phyloP scores from a whole-genome alignment of 1,140 invertebrate species.

The Drosophila prosaltans region DNA sequence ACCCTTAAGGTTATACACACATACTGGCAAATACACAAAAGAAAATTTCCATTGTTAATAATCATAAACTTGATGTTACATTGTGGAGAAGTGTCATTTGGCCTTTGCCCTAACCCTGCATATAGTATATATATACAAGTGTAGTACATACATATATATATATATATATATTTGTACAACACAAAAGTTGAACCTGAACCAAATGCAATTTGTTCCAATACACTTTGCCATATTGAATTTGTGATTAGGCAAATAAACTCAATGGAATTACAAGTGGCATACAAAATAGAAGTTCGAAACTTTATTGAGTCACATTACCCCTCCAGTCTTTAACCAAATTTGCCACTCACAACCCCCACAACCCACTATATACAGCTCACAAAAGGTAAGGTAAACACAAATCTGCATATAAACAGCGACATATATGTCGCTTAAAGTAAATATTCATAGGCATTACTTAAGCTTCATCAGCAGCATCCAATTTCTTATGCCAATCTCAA shows the following conservation, averaged over 20 bases:
- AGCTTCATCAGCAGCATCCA: constrained; percentile 49
- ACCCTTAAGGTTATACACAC: constrained; percentile 25
- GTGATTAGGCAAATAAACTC: constrained; percentile 78
- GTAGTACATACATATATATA: too few species aligned
- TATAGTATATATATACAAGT: too few species aligned
- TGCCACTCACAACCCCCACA: neutral
- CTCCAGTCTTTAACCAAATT: neutral
- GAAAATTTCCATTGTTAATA: constrained; percentile 38
- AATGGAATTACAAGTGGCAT: constrained; percentile 64
- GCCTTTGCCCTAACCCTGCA: neutral
- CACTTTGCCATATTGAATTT: constrained; percentile 79
- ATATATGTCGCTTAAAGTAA: constrained; percentile 65
- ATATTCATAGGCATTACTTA: constrained; percentile 72
- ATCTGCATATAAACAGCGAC: constrained; percentile 52
- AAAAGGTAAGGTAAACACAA: constrained; percentile 39
- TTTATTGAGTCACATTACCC: constrained; percentile 41
- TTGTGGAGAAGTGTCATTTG: constrained; percentile 40
- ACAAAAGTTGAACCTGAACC: constrained; percentile 30
- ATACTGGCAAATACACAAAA: constrained; percentile 14
- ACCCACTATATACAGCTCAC: neutral
- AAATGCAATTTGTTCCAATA: constrained; percentile 74
- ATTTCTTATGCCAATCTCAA: constrained; percentile 32
- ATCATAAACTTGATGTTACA: constrained; percentile 43
- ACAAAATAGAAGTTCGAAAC: constrained; percentile 48
- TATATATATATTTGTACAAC: neutral